phyloP scores from a whole-genome alignment of 2,888 invertebrate species.

The Homarus gammarus region DNA sequence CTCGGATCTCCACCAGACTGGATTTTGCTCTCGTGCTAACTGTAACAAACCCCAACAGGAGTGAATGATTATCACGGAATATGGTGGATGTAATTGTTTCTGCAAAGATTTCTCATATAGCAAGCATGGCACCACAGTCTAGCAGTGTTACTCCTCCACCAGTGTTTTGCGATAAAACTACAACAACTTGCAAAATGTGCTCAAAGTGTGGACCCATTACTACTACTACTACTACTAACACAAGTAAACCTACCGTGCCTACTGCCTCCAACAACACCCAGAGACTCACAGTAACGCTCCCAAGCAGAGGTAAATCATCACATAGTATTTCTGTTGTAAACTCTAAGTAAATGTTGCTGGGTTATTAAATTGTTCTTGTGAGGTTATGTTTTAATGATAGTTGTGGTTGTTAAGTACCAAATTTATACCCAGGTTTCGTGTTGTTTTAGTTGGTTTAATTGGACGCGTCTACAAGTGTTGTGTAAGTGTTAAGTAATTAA shows the following conservation, averaged over 20 bases:
- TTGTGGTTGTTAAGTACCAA: no score
- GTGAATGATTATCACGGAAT: constrained; percentile 31
- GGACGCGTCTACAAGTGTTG: no score
- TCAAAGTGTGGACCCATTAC: constrained; percentile 50
- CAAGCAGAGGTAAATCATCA: constrained; percentile 42
- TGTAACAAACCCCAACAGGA: not conserved
- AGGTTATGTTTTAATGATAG: no score
- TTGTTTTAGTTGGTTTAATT: no score
- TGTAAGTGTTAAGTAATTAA: no score
- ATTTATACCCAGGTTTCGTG: no score
- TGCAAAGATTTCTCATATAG: constrained; percentile 51
- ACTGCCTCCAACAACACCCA: constrained; percentile 7
- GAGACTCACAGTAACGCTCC: constrained; percentile 9
- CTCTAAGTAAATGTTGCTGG: no score
- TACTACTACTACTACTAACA: not conserved
- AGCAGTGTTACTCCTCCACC: constrained; percentile 45
- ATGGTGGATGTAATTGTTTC: constrained; percentile 47
- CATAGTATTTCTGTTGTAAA: no score
- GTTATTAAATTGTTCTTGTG: no score
- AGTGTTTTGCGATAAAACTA: constrained; percentile 41
- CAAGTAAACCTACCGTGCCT: constrained; percentile 27
- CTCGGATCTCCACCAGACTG: not conserved
- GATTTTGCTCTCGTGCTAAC: not conserved
- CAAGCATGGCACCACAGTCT: constrained; percentile 61
- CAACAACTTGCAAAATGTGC: constrained; percentile 58